Conservation (phyloP, 2,113 vertebrate species). For the Poecilia latipinna region DNA sequence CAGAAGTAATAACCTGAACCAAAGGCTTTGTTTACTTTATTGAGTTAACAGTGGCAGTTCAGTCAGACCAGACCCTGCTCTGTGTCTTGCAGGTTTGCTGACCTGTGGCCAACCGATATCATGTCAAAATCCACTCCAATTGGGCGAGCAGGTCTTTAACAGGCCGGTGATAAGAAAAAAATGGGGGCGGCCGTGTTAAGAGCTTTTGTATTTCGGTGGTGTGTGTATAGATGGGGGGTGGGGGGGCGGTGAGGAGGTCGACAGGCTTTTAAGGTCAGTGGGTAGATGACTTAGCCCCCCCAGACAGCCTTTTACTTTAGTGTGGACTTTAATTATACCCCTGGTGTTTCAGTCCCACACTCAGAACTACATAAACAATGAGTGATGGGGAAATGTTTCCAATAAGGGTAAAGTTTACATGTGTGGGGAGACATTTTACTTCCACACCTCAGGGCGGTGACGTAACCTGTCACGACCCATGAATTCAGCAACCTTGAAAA, state of each 20-base stretch:
- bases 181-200: slow-evolving; percentile 56
- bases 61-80: slow-evolving; percentile 16
- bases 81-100: slow-evolving; percentile 30
- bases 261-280: slow-evolving; percentile 56
- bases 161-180: slow-evolving; percentile 49
- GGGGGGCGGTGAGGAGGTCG: slow-evolving; percentile 54
- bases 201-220: slow-evolving; percentile 63
- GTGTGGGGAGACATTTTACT: background rate
- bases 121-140: slow-evolving; percentile 72
- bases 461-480: slow-evolving; percentile 1
- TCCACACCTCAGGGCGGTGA: slow-evolving; percentile 16
- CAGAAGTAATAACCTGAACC: slow-evolving; percentile 6
- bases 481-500: slow-evolving; percentile 21
- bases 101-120: slow-evolving; percentile 59
- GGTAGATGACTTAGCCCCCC: slow-evolving; percentile 44
- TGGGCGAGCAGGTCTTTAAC: slow-evolving; percentile 55
- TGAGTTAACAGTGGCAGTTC: slow-evolving; percentile 31
- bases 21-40: slow-evolving; percentile 29
- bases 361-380: slow-evolving; percentile 41
- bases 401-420: slow-evolving; percentile 33
- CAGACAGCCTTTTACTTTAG: slow-evolving; percentile 17
- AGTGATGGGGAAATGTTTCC: slow-evolving; percentile 43
- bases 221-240: slow-evolving; percentile 7
- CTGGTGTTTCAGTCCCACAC: slow-evolving; percentile 3
- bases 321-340: slow-evolving; percentile 32